These are phyloP conservation scores for Meganola albula DNA, from an alignment of 2,888 invertebrate species.

Conservation along the genomic window DNA sequence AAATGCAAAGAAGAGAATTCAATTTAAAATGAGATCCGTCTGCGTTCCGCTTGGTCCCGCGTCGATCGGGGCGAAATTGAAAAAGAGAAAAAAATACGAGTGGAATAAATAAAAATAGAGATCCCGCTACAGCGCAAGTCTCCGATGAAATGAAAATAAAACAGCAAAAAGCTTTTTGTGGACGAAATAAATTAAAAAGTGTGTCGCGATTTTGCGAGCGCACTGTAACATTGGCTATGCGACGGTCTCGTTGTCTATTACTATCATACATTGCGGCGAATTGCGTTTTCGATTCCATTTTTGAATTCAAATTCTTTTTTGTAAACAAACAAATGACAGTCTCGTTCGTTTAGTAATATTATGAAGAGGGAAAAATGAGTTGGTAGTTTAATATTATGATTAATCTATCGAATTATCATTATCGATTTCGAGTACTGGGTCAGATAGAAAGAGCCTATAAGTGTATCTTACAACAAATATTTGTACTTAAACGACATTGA, in stretches of 20 bases:
- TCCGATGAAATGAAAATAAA: conserved; percentile 77
- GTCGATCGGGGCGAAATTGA: conserved; percentile 73
- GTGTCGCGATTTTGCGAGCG: conserved; percentile 67
- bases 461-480: too few species aligned
- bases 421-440: too few species aligned
- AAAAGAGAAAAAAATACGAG: conserved; percentile 58
- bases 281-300: conserved; percentile 26
- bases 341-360: too few species aligned
- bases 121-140: conserved; percentile 76
- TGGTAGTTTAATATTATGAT: too few species aligned
- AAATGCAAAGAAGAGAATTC: conserved; percentile 66
- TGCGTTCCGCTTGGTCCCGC: conserved; percentile 66
- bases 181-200: conserved; percentile 77
- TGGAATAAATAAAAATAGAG: conserved; percentile 76
- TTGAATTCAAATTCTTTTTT: conserved; percentile 15
- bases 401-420: too few species aligned
- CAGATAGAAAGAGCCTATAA: too few species aligned
- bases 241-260: conserved; percentile 32
- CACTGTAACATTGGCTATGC: conserved; percentile 34
- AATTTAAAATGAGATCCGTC: conserved; percentile 75
- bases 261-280: conserved; percentile 40
- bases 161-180: conserved; percentile 72
- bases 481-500: too few species aligned
- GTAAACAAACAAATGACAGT: too few species aligned
- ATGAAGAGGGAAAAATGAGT: too few species aligned